Base-by-base conservation (phyloP, 1,140 invertebrate genomes). In the Eriocheir sinensis region DNA sequence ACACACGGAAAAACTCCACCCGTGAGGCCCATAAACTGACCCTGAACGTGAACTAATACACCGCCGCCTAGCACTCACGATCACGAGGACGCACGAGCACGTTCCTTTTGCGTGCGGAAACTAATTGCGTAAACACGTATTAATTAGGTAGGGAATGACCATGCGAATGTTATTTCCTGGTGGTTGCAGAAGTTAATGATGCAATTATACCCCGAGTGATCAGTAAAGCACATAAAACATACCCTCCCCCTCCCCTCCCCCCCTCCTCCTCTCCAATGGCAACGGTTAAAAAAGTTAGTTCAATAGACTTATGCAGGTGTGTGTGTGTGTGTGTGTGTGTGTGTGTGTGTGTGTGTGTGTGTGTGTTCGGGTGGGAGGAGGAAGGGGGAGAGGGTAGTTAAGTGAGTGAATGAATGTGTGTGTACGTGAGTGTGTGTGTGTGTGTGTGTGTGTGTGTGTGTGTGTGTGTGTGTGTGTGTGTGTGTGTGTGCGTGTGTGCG, bases 91-190 rank as follows among this genome's bases (percentile, higher is more conserved):
- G 2, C 27, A 8, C 27, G 44, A 6, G 60, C 2, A 27, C 4
- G 27, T 72, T n/a, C n/a, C n/a, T 2, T n/a, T n/a, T n/a, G 17
- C 27, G 1, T n/a, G 60, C 6, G 60, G n/a, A 72, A n/a, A n/a
- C 60, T 72, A 72, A 72, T 72, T 72, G 27, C 60, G 60, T 72
- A 72, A 72, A 72, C 60, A 72, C n/a, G n/a, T 72, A 72, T 72
- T n/a, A 72, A 72, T 72, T 72, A 72, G 60, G 60, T n/a, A 27
- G 60, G 60, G 60, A 72, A 72, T 72, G 60, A 72, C 60, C 27
- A n/a, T 72, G 60, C 60, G n/a, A 72, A 72, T 72, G 60, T 72
- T 72, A 72, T 72, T 72, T 72, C 60, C 60, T 72, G 60, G n/a
- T 72, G 60, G 60, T 72, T n/a, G 60, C 21, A n/a, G 21, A n/a